Evolutionary conservation across 64 coral and sea anemone species (phyloP).

Genomic region (Platygyra sinensis): DNA sequence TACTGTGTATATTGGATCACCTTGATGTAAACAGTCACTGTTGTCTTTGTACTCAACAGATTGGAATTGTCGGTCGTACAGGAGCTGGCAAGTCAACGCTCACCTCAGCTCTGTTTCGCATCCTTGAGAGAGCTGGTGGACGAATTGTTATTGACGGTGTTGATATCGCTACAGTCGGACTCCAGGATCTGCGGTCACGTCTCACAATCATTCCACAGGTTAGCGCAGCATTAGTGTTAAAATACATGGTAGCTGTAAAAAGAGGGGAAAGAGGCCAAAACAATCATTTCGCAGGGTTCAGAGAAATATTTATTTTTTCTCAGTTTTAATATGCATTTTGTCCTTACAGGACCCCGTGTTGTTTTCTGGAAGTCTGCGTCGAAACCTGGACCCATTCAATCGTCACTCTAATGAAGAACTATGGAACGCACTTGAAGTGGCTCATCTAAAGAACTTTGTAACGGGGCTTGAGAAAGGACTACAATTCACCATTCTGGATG

Average conservation of each 20-base stretch:
- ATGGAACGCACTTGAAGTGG: slow-evolving; percentile 81
- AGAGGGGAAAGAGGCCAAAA: neutral
- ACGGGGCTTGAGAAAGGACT: slow-evolving; percentile 65
- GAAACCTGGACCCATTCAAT: slow-evolving; percentile 90
- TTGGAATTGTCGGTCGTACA: slow-evolving; percentile 78
- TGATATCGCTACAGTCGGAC: slow-evolving; percentile 65
- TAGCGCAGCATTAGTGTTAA: neutral
- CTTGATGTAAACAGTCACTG: neutral
- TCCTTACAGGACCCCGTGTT: slow-evolving; percentile 73
- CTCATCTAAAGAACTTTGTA: slow-evolving; percentile 77
- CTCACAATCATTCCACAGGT: slow-evolving; percentile 78
- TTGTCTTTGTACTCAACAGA: slow-evolving; percentile 17
- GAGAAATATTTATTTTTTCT: too few relatives aligned
- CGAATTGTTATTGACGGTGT: slow-evolving; percentile 62
- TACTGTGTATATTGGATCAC: too few relatives aligned
- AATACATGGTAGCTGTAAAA: neutral
- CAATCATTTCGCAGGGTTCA: neutral
- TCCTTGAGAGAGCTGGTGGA: slow-evolving; percentile 70
- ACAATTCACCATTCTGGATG: slow-evolving; percentile 45
- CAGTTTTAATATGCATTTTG: neutral
- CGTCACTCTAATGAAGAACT: slow-evolving; percentile 70
- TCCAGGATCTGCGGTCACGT: slow-evolving; percentile 72
- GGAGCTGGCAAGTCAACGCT: slow-evolving; percentile 80
- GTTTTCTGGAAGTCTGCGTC: slow-evolving; percentile 80
- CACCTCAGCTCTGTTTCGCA: slow-evolving; percentile 74